Evolutionary conservation across 2,113 vertebrate species (phyloP).

Genomic region (Phalacrocorax brasilianus): DNA sequence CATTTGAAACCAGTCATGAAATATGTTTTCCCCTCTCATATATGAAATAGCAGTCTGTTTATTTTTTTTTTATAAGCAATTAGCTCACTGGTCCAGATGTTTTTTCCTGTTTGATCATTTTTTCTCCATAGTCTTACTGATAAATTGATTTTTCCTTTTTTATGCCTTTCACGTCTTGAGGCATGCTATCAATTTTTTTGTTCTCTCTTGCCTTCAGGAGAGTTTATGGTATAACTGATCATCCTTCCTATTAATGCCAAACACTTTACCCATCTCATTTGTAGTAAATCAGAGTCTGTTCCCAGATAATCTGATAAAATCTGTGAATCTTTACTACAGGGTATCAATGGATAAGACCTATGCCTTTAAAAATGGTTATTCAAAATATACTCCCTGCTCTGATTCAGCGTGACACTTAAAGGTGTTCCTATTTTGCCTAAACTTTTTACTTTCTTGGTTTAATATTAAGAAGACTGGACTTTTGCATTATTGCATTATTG

Average conservation of each 20-base stretch:
- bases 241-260: background rate
- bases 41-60: background rate
- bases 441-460: background rate
- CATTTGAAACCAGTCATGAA: slow-evolving; percentile 60
- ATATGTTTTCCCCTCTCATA: background rate
- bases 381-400: background rate
- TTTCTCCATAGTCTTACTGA: slow-evolving; percentile 5
- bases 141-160: slow-evolving; percentile 9
- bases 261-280: background rate
- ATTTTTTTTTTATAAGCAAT: background rate
- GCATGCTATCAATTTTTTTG: background rate
- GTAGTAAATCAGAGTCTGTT: background rate
- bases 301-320: background rate
- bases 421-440: background rate
- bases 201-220: background rate
- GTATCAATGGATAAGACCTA: background rate
- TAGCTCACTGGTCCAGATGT: slow-evolving; percentile 39
- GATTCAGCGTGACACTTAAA: background rate
- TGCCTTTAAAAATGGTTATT: background rate
- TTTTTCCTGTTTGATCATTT: background rate
- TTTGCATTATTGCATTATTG: background rate
- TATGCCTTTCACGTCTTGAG: background rate
- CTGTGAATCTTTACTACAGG: background rate
- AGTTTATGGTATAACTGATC: background rate
- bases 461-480: background rate